Evolutionary conservation across 2,113 vertebrate genomes (phyloP).

Genomic region (Psilopsiagon aurifrons): DNA sequence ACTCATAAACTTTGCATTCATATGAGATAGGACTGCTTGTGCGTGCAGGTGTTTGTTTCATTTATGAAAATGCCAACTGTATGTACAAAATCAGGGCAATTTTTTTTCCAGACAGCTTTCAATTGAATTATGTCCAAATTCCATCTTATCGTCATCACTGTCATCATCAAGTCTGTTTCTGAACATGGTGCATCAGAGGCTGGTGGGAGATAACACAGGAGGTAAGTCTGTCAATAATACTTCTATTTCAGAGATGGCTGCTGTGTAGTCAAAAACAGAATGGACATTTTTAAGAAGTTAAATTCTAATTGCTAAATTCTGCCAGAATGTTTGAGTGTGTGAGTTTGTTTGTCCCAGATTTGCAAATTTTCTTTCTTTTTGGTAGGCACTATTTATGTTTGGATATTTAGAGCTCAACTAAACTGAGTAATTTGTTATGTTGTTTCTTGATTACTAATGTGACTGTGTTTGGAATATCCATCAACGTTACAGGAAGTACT

Average conservation of each 20-base stretch:
- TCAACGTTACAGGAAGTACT: not conserved
- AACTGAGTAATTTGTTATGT: not conserved
- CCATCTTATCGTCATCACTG: not conserved
- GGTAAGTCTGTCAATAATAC: not conserved
- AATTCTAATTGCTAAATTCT: not conserved
- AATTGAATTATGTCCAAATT: not conserved
- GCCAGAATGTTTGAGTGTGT: not conserved
- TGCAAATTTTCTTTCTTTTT: not conserved
- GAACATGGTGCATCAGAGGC: not conserved
- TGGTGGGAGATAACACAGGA: not conserved
- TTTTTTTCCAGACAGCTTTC: not conserved
- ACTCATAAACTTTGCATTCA: constrained; percentile 59
- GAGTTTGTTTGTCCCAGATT: not conserved
- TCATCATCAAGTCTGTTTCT: not conserved
- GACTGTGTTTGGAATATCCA: not conserved
- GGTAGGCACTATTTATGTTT: not conserved
- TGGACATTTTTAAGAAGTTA: not conserved
- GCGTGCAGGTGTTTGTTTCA: constrained; percentile 17
- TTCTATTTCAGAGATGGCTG: not conserved
- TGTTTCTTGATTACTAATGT: not conserved
- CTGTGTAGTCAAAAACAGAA: not conserved
- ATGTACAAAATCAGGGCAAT: not conserved
- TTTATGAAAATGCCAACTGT: constrained; percentile 17
- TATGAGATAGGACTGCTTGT: not conserved
- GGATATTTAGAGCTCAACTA: not conserved